A percentile compares a stretch with the other conserved stretches of the same genome.
Conservation (phyloP, 2,113 vertebrate genomes). For the Hiodon alosoides region DNA sequence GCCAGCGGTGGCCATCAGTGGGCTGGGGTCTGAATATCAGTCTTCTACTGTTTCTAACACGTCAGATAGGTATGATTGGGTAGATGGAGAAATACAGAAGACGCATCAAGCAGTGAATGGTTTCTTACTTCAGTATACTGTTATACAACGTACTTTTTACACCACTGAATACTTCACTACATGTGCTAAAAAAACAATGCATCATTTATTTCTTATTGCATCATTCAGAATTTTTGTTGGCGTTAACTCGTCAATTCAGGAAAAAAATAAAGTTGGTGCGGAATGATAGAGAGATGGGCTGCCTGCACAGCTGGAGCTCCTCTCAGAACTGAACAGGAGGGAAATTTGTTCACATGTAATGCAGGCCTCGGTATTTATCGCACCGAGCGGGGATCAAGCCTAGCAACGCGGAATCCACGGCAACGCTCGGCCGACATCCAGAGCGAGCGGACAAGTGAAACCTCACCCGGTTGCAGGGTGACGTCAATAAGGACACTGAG, state of each 20-base stretch:
- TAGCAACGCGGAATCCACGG: neutral
- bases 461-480: neutral
- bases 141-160: neutral
- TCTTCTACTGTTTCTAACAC: neutral
- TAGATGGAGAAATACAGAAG: neutral
- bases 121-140: neutral
- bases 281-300: neutral
- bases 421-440: neutral
- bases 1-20: neutral
- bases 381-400: neutral
- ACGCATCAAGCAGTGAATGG: neutral
- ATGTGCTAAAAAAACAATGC: neutral
- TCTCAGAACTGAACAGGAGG: neutral
- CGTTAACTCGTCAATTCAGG: too few relatives aligned
- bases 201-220: neutral
- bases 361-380: neutral
- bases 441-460: neutral
- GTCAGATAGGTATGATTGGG: neutral
- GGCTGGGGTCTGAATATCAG: neutral
- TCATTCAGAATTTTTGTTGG: too few relatives aligned
- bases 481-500: neutral
- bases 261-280: too few relatives aligned
- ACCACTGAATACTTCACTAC: neutral
- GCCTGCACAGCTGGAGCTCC: neutral
- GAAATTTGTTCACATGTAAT: neutral